Base-by-base conservation (phyloP, 2,888 invertebrate genomes). In the Cataglyphis rosenhaueri region DNA sequence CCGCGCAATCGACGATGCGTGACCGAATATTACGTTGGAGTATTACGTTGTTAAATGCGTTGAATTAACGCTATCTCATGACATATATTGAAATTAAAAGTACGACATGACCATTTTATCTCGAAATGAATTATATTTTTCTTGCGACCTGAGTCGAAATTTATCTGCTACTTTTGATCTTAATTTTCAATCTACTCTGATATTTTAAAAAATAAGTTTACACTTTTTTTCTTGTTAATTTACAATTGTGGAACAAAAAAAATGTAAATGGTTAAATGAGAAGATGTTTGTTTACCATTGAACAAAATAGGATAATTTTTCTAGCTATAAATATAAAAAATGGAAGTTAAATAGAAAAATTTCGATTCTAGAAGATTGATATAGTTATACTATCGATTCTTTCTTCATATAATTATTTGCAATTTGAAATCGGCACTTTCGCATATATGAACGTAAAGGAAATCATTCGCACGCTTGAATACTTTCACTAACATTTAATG, bases 381-480 rank as follows among this genome's bases (percentile, higher is more conserved):
- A 52, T 52, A n/a, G 8, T 52, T 52, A 52, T 52, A n/a, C 8
- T 12, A 15, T n/a, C 10, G 21, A 21, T 15, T 12, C 12, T 29
- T 5, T 1, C 8, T 38, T 15, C 29, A 25, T 12, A 18, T 38
- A 55, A 76, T 41, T 21, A 57, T 55, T 57, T 32, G 41, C 41
- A 15, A 41, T 59, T 35, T 35, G 59, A 59, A 78, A 35, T 71
- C 78, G 12, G 25, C 71, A 15, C 71, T 79, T 35, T 32, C 44
- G 38, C 52, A 68, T 41, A 5, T 29, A 38, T 18, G 35, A 70
- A 52, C 32, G 18, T n/a, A 41, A 55, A 44, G 38, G 59, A 59
- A 71, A 78, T 32, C 18, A 6, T 35, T 44, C 10, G 59, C 44
- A 79, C 35, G 70, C 78, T 71, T 12, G 71, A 78, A 35, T 44